Conservation (phyloP, 1,140 invertebrate species). For the Atta colombica region DNA sequence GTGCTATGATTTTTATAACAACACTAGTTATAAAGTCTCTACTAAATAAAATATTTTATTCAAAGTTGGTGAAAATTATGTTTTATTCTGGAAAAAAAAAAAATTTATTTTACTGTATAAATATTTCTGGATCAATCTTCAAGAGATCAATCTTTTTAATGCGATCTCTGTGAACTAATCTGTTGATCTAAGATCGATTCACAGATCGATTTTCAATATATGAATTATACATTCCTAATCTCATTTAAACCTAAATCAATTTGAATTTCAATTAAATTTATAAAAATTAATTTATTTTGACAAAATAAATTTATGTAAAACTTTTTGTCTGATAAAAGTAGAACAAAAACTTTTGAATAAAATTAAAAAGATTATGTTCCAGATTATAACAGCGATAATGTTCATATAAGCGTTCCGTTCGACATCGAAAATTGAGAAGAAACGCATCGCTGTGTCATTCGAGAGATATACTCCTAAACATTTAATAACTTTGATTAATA, state of each 20-base stretch:
- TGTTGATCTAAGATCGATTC: too few species aligned
- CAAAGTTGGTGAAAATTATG: too few species aligned
- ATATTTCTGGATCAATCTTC: too few species aligned
- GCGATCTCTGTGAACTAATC: too few species aligned
- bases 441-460: conserved; percentile 67
- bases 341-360: neutral
- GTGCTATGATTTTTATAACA: too few species aligned
- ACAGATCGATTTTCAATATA: too few species aligned
- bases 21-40: too few species aligned
- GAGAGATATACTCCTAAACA: conserved; percentile 78
- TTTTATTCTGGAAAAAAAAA: too few species aligned
- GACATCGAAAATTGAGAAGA: conserved; percentile 48
- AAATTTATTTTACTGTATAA: too few species aligned
- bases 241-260: neutral
- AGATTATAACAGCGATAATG: conserved; percentile 30
- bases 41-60: too few species aligned
- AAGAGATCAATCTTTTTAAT: too few species aligned
- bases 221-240: too few species aligned
- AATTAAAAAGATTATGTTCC: conserved; percentile 2
- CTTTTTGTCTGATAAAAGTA: neutral
- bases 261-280: conserved; percentile 8
- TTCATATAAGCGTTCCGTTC: conserved; percentile 30
- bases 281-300: conserved; percentile 6
- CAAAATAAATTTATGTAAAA: conserved; percentile 3
- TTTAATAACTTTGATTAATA: conserved; percentile 79